Conservation (phyloP, 1,140 invertebrate genomes). For the Leptinotarsa undecemlineata region DNA sequence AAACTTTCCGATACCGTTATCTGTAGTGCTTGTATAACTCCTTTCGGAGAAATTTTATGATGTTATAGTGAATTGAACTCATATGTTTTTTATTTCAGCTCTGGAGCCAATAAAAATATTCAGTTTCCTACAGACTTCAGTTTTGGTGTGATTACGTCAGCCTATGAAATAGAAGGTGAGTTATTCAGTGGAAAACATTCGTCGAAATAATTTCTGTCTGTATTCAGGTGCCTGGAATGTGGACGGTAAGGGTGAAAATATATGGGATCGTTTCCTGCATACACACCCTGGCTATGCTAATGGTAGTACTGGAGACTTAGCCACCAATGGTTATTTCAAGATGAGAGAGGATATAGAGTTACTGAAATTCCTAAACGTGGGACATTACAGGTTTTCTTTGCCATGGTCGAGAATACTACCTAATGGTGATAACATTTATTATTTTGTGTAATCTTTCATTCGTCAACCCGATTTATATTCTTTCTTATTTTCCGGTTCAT, state of each 20-base stretch:
- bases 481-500: too few species aligned
- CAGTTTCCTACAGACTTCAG: slow-evolving; percentile 11
- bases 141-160: slow-evolving; percentile 9
- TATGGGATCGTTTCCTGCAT: slow-evolving; percentile 47
- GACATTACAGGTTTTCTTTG: slow-evolving; percentile 62
- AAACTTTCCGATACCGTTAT: too few species aligned
- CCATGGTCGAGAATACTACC: slow-evolving; percentile 65
- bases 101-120: too few species aligned
- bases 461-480: too few species aligned
- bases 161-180: slow-evolving; percentile 51
- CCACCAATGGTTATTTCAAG: slow-evolving; percentile 3
- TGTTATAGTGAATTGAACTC: too few species aligned
- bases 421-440: slow-evolving; percentile 48
- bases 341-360: slow-evolving; percentile 10
- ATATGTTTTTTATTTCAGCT: too few species aligned
- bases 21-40: too few species aligned
- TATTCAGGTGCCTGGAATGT: slow-evolving; percentile 56
- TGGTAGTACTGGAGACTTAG: neutral
- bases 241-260: slow-evolving; percentile 49
- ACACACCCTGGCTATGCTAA: neutral
- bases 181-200: too few species aligned
- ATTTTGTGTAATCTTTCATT: too few species aligned
- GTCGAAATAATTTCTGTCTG: too few species aligned
- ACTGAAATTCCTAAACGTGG: neutral
- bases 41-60: too few species aligned